These are phyloP conservation scores for Thera britannica DNA, from an alignment of 2,888 invertebrate genomes.

Conservation along the genomic window DNA sequence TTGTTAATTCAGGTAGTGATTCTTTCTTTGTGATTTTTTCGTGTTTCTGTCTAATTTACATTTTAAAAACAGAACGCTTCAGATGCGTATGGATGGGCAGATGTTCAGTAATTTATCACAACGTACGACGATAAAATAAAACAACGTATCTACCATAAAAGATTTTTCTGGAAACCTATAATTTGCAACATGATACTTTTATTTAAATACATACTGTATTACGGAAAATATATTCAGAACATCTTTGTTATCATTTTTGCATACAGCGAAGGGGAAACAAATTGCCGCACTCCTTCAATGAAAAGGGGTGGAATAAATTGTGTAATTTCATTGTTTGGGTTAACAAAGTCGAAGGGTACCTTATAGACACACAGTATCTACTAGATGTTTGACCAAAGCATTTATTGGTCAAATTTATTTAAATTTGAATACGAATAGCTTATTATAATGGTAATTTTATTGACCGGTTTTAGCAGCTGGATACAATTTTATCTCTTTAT, in stretches of 20 bases:
- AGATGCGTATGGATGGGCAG: conserved; percentile 3
- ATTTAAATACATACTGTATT: conserved; percentile 13
- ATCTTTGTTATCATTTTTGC: conserved; percentile 16
- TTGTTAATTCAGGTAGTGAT: conserved; percentile 1
- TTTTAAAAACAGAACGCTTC: neutral
- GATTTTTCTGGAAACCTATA: conserved; percentile 13
- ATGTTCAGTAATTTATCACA: conserved; percentile 10
- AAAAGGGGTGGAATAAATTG: conserved; percentile 23
- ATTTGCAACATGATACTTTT: conserved; percentile 25
- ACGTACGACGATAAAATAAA: conserved; percentile 4
- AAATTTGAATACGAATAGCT: neutral
- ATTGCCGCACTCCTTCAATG: conserved; percentile 8
- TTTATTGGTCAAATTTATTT: conserved; percentile 3
- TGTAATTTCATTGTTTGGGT: conserved; percentile 11
- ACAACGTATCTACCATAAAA: neutral
- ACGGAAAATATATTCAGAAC: conserved; percentile 7
- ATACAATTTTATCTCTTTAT: neutral
- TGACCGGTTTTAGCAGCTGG: neutral
- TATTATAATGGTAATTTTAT: neutral
- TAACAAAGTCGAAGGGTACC: conserved; percentile 10
- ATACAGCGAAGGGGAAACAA: conserved; percentile 13
- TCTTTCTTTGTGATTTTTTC: neutral
- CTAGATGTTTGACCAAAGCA: conserved; percentile 5
- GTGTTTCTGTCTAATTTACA: no score
- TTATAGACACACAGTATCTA: neutral